Conservation (phyloP, 2,113 vertebrate genomes). For the Spermophilus dauricus region DNA sequence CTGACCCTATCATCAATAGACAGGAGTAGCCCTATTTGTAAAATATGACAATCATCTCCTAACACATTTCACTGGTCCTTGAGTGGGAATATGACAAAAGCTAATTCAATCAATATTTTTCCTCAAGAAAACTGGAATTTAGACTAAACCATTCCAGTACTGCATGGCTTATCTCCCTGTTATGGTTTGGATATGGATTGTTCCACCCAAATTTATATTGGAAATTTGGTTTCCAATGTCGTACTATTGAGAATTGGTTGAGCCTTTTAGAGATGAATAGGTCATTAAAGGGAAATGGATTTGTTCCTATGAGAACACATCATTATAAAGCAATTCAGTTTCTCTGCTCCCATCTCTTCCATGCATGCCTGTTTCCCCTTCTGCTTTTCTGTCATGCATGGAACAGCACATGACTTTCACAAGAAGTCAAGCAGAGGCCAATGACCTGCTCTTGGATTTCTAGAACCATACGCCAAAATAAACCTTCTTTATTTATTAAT, state of each 20-base stretch:
- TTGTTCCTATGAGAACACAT: not conserved
- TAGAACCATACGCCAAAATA: not conserved
- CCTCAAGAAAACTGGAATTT: not conserved
- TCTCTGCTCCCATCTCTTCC: not conserved
- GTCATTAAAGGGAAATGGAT: not conserved
- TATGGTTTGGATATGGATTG: not conserved
- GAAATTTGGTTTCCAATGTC: not conserved
- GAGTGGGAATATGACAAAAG: not conserved
- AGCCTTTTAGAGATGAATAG: not conserved
- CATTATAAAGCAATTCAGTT: not conserved
- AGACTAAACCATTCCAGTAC: not conserved
- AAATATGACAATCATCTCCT: not conserved
- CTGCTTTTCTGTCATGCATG: not conserved
- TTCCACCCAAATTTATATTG: not conserved
- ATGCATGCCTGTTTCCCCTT: not conserved
- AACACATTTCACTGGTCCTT: not conserved
- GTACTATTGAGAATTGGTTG: not conserved
- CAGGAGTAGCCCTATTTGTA: not conserved
- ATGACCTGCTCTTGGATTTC: not conserved
- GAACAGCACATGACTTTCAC: not conserved
- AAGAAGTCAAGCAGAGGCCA: not conserved
- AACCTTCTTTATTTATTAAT: not conserved
- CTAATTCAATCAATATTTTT: not conserved
- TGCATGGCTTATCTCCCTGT: not conserved
- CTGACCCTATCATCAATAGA: not conserved